These are phyloP conservation scores for Stenolophus ochropezus DNA, from an alignment of 2,888 invertebrate genomes.

Conservation along the genomic window DNA sequence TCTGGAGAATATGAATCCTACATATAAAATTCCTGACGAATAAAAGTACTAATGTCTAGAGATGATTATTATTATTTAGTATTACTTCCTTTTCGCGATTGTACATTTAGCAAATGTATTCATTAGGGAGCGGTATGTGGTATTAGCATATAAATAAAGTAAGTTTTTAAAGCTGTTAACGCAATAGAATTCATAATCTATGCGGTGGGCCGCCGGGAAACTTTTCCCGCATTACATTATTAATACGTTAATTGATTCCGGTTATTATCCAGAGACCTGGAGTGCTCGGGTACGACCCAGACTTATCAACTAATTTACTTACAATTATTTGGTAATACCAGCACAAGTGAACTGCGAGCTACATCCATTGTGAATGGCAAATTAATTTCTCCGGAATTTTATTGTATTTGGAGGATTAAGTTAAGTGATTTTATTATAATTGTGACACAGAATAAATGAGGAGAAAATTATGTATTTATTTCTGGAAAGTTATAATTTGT, in stretches of 20 bases:
- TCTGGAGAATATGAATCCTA: too few relatives aligned
- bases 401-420: not conserved
- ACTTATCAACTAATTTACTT: conserved; percentile 30
- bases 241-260: conserved; percentile 35
- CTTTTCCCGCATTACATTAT: conserved; percentile 24
- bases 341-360: not conserved
- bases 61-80: too few relatives aligned
- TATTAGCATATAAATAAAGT: too few relatives aligned
- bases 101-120: too few relatives aligned
- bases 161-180: too few relatives aligned
- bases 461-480: not conserved
- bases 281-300: not conserved
- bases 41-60: too few relatives aligned
- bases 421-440: not conserved
- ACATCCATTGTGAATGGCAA: not conserved
- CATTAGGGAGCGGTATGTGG: too few relatives aligned
- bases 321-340: conserved; percentile 3
- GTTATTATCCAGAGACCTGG: conserved; percentile 14
- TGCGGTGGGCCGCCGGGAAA: not conserved
- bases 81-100: too few relatives aligned
- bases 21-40: too few relatives aligned
- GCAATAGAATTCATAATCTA: not conserved
- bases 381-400: not conserved
- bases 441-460: not conserved
- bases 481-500: not conserved